Base-by-base conservation (phyloP, 2,113 vertebrate genomes). In the Irena cyanogastra region DNA sequence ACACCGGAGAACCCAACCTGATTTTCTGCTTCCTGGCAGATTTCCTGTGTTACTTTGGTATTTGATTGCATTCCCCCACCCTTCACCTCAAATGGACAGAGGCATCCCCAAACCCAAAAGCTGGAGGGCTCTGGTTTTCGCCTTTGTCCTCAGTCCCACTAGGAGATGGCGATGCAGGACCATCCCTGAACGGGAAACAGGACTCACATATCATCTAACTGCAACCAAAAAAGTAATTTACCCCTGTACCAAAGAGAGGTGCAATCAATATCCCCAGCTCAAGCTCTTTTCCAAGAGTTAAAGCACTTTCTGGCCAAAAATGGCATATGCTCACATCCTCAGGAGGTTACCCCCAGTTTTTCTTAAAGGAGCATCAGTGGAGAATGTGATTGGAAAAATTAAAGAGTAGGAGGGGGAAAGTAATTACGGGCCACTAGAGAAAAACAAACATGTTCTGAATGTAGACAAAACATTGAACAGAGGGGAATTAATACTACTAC, bases 391-490 rank as follows among this genome's bases (percentile, higher is more conserved):
- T 83, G 85, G 65, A 92, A 96, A 95, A 95, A 92, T 75, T 83
- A 71, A 94, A 74, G 71, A 66, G 65, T 8, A 76, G 44, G 64
- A 71, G 41, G 21, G 35, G 49, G 52, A 49, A 90, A 88, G 76
- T 56, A 94, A 93, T 94, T 92, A 94, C 72, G 75, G 49, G 64
- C 65, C 76, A 83, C 76, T 75, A 71, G 80, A 93, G 90, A 54
- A 71, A 96, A 97, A 60, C 87, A 94, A 95, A 82, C 89, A 94
- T 44, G 68, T 33, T 86, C 79, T 78, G 85, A 94, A 93, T 86
- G 72, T 65, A 94, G 94, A 96, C 92, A 96, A 96, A 96, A 93
- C 90, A 92, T 68, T 65, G 89, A 93, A 66, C 56, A 70, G 74
- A 68, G 41, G 20, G 26, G n/a, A 96, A 96, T 95, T 97, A 95